phyloP scores from a whole-genome alignment of 1,140 invertebrate genomes.

The Popillia japonica region DNA sequence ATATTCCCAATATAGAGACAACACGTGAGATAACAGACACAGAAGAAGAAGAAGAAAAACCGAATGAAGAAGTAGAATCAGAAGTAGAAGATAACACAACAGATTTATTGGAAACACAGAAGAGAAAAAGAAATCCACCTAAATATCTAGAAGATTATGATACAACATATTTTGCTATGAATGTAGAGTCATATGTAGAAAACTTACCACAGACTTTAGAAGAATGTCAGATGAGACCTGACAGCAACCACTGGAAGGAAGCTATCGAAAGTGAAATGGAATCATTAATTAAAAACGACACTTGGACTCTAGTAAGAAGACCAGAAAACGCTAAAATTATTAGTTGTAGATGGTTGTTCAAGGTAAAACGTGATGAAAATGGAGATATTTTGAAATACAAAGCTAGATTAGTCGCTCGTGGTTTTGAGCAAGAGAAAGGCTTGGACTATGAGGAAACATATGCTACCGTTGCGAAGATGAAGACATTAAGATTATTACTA shows the following conservation, averaged over 20 bases:
- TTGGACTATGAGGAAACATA: not conserved
- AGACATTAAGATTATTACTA: not conserved
- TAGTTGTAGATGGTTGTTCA: slow-evolving; percentile 8
- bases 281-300: not conserved
- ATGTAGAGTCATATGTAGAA: too few relatives aligned
- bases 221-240: too few relatives aligned
- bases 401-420: too few relatives aligned
- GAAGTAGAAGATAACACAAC: too few relatives aligned
- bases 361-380: slow-evolving; percentile 26
- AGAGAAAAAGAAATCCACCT: too few relatives aligned
- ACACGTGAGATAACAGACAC: too few relatives aligned
- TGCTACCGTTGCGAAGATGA: not conserved
- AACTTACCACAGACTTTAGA: too few relatives aligned
- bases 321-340: not conserved
- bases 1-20: too few relatives aligned
- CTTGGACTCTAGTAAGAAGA: slow-evolving; percentile 2
- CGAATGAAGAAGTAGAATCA: too few relatives aligned
- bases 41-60: too few relatives aligned
- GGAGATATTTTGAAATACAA: slow-evolving; percentile 41
- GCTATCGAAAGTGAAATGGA: not conserved
- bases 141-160: not conserved
- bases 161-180: too few relatives aligned
- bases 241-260: not conserved
- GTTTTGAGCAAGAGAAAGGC: not conserved
- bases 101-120: too few relatives aligned